Evolutionary conservation across 2,113 vertebrate species (phyloP), one percentile per base, ranked within the genome.

Genomic region (Cyprinus carpio): DNA sequence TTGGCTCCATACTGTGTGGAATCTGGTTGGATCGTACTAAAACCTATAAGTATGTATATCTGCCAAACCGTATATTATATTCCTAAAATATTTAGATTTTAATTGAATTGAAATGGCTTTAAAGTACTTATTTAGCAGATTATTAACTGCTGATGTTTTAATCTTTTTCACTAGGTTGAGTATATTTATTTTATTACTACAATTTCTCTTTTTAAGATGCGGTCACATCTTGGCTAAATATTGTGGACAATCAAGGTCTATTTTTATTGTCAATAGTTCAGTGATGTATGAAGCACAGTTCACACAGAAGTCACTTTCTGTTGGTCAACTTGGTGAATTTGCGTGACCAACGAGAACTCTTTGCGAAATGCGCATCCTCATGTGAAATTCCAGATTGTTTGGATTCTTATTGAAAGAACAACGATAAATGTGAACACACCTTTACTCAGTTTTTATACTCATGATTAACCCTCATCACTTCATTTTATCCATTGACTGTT

Each of bases 1-100:
- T 98, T 15, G 98, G 98, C 87, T 99, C 98, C 86, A 95, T 99
- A 92, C 95, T 99, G 85, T 99, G 98, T 88, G 98, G 98, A 46
- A 90, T 99, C 43, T 99, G 98, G 98, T 93, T 99, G 93, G 98
- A 99, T 92, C 92, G 95, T 88, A 97, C 96, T 81, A 99, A 99
- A 94, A 96, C 95, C 9, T 99, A 97, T 95, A 99, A 98, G 98
- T 99, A 96, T 90, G 97, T 91, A 11, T 82, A 25, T 40, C 23
- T 23, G 27, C 46, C 20, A 12, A 65, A 65, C 20, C 2, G 0
- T 1, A 54, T 54, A 18, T 54, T 54, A 54, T 16, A 10, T 31
- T 64, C 54, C 37, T 18, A 10, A 27, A 31, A 60, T 67, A 4
- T 37, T 80, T 77, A 6, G 9, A 43, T 43, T 74, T 43, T 15